Conservation (phyloP, 1,140 invertebrate genomes). For the Leptinotarsa undecemlineata region DNA sequence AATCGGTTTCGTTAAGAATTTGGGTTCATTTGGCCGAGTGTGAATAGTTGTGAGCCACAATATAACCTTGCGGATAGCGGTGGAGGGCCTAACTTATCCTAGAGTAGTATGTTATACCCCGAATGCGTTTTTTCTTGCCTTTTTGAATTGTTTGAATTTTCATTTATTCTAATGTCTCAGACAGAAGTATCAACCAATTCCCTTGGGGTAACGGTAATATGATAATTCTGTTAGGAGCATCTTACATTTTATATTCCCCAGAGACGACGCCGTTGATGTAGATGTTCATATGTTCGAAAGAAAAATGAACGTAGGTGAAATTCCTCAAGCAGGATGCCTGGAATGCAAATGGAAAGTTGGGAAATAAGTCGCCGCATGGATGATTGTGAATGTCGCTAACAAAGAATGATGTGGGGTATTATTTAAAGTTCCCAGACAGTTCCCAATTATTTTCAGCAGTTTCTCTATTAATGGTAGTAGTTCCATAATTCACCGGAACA, state of each 20-base stretch:
- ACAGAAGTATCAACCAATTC: too few species aligned
- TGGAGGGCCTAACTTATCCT: too few species aligned
- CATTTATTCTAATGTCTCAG: too few species aligned
- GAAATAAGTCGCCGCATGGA: not conserved
- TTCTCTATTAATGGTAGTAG: not conserved
- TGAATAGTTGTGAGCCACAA: too few species aligned
- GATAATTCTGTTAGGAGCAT: not conserved
- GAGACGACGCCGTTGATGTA: not conserved
- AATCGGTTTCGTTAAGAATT: too few species aligned
- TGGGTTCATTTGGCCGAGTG: too few species aligned
- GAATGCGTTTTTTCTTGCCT: too few species aligned
- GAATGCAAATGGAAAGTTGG: not conserved
- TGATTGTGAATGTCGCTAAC: not conserved
- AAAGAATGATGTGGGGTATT: not conserved
- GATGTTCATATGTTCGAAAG: not conserved
- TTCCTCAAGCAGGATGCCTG: not conserved
- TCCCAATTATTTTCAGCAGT: slow-evolving; percentile 3
- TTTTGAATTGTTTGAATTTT: too few species aligned
- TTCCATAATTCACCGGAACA: not conserved
- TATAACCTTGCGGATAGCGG: too few species aligned
- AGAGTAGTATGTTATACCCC: too few species aligned
- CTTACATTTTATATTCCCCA: not conserved
- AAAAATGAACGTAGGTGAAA: slow-evolving; percentile 3
- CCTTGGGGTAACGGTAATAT: not conserved
- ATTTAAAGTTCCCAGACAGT: not conserved